Conservation (phyloP, 2,888 invertebrate species). For the Drosophila greeni region DNA sequence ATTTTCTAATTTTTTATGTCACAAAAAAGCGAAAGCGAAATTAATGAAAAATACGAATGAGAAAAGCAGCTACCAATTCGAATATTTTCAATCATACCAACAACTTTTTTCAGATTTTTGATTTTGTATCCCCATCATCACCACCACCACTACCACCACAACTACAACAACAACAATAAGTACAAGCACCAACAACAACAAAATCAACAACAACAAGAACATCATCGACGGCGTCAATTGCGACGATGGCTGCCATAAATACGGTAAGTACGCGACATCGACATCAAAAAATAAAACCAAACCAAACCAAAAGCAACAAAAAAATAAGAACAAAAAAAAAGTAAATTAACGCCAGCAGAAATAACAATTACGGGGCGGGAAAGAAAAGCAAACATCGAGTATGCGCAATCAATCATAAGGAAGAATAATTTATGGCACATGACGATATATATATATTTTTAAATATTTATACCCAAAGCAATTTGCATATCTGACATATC, state of each 20-base stretch:
- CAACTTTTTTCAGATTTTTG: slow-evolving; percentile 77
- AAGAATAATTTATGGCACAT: slow-evolving; percentile 37
- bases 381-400: slow-evolving; percentile 10
- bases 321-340: slow-evolving; percentile 11
- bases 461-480: slow-evolving; percentile 18
- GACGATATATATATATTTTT: slow-evolving; percentile 6
- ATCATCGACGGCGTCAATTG: slow-evolving; percentile 64
- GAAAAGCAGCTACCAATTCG: slow-evolving; percentile 45
- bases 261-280: slow-evolving; percentile 76
- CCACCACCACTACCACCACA: slow-evolving; percentile 67
- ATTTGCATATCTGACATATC: slow-evolving; percentile 21
- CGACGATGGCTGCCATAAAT: slow-evolving; percentile 78
- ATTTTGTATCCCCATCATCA: slow-evolving; percentile 76
- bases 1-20: slow-evolving; percentile 31
- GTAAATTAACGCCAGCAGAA: slow-evolving; percentile 21
- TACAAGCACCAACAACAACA: slow-evolving; percentile 50
- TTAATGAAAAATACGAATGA: slow-evolving; percentile 31
- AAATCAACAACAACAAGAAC: slow-evolving; percentile 57
- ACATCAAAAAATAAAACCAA: slow-evolving; percentile 8
- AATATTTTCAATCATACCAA: slow-evolving; percentile 69
- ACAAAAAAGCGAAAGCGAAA: slow-evolving; percentile 22
- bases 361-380: slow-evolving; percentile 32
- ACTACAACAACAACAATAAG: slow-evolving; percentile 56
- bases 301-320: not conserved
- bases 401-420: slow-evolving; percentile 55